These are phyloP conservation scores for Muschampia plurimacula DNA, from an alignment of 2,888 invertebrate genomes.

Conservation along the genomic window DNA sequence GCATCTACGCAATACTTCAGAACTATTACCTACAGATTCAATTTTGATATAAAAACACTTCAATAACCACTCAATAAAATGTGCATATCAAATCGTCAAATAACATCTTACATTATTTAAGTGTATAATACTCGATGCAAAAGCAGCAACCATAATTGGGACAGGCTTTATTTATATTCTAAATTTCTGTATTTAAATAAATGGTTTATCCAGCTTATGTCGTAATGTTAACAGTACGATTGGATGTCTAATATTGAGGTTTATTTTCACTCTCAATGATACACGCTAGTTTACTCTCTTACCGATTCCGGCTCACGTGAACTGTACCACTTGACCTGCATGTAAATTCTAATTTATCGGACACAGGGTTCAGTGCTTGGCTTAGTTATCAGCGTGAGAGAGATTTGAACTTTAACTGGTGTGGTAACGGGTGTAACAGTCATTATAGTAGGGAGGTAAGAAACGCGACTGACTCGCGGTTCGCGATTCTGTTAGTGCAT, in stretches of 20 bases:
- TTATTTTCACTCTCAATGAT: conserved; percentile 4
- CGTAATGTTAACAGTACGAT: background rate
- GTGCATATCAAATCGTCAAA: no score
- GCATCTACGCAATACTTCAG: no score
- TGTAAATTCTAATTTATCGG: conserved; percentile 11
- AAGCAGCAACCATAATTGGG: no score
- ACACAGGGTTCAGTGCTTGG: conserved; percentile 5
- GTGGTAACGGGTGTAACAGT: conserved; percentile 39
- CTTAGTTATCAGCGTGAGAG: conserved; percentile 51
- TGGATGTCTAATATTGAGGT: background rate
- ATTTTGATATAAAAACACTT: no score
- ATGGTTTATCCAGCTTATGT: background rate
- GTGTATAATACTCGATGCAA: no score
- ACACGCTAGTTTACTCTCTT: background rate
- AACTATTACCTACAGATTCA: no score
- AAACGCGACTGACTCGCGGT: background rate
- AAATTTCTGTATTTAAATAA: no score
- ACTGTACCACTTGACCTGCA: conserved; percentile 7
- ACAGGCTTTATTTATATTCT: no score
- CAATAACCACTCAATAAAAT: no score
- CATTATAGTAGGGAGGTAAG: conserved; percentile 3
- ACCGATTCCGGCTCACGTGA: conserved; percentile 6
- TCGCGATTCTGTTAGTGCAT: background rate
- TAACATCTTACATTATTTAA: no score
- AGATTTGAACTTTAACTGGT: conserved; percentile 62